Evolutionary conservation across 2,888 invertebrate species (phyloP).

Genomic region (Campaea margaritaria): DNA sequence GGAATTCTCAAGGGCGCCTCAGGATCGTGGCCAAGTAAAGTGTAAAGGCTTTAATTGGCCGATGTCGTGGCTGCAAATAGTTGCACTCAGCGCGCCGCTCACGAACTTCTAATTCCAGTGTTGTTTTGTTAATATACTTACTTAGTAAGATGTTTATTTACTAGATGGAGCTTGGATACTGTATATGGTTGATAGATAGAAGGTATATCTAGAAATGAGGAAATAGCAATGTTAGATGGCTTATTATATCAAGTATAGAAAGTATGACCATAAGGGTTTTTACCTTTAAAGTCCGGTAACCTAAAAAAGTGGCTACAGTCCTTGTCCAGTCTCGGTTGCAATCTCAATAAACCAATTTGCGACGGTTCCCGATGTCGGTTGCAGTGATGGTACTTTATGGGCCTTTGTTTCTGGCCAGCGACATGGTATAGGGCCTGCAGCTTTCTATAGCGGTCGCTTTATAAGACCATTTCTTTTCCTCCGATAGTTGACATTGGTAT

Average conservation of each 20-base stretch:
- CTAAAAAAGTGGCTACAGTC: conserved; percentile 45
- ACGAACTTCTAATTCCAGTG: conserved; percentile 52
- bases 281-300: conserved; percentile 23
- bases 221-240: no score
- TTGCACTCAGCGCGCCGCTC: conserved; percentile 46
- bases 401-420: conserved; percentile 32
- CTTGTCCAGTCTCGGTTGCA: conserved; percentile 64
- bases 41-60: conserved; percentile 63
- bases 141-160: conserved; percentile 10
- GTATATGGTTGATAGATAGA: not conserved
- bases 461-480: conserved; percentile 57
- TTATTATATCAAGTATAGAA: no score
- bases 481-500: conserved; percentile 41
- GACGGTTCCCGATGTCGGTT: conserved; percentile 49
- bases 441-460: conserved; percentile 56
- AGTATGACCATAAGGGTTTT: no score
- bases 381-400: conserved; percentile 28
- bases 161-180: conserved; percentile 10
- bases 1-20: conserved; percentile 16
- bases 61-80: conserved; percentile 60
- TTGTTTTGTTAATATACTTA: conserved; percentile 33
- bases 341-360: conserved; percentile 81
- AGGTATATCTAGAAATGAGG: no score
- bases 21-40: conserved; percentile 46
- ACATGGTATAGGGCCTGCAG: conserved; percentile 35